These are phyloP conservation scores for Dromococcyx pavoninus DNA, from an alignment of 2,797 vertebrate species.

Conservation along the genomic window DNA sequence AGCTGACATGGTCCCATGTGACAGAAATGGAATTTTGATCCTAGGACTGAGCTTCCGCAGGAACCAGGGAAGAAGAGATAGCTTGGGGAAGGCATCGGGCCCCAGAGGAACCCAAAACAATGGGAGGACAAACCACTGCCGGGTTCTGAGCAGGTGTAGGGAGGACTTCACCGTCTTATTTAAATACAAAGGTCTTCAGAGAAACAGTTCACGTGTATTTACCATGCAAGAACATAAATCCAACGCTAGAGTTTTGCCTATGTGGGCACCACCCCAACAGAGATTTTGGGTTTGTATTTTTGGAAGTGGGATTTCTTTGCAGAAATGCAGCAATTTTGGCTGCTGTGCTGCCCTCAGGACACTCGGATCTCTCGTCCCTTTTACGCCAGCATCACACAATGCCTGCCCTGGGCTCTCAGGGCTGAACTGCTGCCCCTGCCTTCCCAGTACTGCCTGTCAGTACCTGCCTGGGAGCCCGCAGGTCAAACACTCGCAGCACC, in stretches of 20 bases:
- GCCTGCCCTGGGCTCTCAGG: background rate
- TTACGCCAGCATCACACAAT: fast-evolving
- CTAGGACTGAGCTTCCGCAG: background rate
- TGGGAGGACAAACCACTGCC: background rate
- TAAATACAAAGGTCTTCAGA: background rate
- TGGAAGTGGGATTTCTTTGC: background rate
- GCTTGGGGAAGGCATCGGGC: background rate
- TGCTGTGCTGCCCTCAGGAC: background rate
- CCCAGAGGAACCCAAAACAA: background rate
- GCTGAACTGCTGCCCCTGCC: background rate
- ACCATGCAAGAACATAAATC: background rate
- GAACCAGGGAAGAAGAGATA: background rate
- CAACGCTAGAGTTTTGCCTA: background rate
- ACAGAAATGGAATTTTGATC: background rate
- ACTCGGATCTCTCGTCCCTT: background rate
- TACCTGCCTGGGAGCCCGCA: background rate
- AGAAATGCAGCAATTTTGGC: background rate
- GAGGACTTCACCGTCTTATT: background rate
- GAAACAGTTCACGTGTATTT: background rate
- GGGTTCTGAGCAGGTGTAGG: background rate
- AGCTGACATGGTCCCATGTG: background rate
- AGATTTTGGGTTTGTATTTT: background rate
- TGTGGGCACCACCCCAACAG: background rate
- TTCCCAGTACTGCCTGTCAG: background rate
- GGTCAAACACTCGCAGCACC: background rate